Base-by-base conservation (phyloP, 2,888 invertebrate genomes). In the Bhutanitis thaidina region DNA sequence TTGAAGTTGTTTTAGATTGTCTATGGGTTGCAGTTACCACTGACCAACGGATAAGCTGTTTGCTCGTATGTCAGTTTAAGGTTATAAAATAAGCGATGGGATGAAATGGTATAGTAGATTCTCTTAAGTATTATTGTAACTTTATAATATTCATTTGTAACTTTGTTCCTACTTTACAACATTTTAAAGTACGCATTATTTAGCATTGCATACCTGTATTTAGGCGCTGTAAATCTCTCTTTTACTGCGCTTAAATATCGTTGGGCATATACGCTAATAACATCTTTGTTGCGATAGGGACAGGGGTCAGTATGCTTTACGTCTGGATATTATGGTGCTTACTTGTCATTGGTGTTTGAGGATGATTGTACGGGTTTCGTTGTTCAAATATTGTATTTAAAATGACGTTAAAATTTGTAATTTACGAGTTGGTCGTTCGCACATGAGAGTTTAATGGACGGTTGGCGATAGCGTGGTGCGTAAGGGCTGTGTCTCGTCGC, bases 211-310 rank as follows among this genome's bases (percentile, higher is more conserved):
- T 54, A 53, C 53, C 59, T 60, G 55, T 60, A 49, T 51, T 60
- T 60, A 60, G 49, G 41, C 43, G 47, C 36, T 47, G 49, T 59
- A 59, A 59, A 59, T 52, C 59, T 52, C 20, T n/a, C 10, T 30
- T 52, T 47, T 38, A 38, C 30, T 4, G 25, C 36, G 9, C 34
- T 47, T 34, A 47, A 47, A 47, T 12, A 25, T 1, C 25, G 8
- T 32, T 12, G 9, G 5, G 0, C 4, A 7, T 20, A 7, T 25
- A 43, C 30, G 12, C 25, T 36, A 51, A 36, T 51, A 35, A 40
- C 40, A 14, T 9, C 45, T 30, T 40, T 51, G 41, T 30, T n/a
- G 0, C 30, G 4, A 5, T 10, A 8, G 3, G 1, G 0, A 2
- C 2, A 41, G 39, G n/a, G 7, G 7, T 10, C 40, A 37, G 27